Percentiles rank a stretch among this genome's conserved stretches.
These are phyloP conservation scores for Caenorhabditis virilis DNA, from an alignment of 2,888 invertebrate genomes.

Conservation along the genomic window DNA sequence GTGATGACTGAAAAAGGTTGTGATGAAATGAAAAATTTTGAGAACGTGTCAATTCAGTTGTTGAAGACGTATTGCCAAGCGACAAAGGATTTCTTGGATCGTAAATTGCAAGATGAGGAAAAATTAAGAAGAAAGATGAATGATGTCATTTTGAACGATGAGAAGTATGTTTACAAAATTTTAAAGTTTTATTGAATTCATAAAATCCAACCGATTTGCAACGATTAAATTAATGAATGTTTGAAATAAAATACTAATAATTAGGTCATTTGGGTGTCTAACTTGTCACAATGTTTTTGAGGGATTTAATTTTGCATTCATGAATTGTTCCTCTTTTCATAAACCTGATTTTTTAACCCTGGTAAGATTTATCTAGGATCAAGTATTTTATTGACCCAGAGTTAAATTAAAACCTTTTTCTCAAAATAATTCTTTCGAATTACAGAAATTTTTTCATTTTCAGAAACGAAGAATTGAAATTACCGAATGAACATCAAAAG, in stretches of 20 bases:
- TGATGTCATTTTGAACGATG: background rate
- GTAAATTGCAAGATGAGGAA: background rate
- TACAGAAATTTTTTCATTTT: background rate
- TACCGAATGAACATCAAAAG: slow-evolving; percentile 6
- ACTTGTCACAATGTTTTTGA: too few relatives aligned
- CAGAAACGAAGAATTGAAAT: slow-evolving; percentile 5
- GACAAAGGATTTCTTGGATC: background rate
- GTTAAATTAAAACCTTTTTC: too few relatives aligned
- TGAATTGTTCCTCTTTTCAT: too few relatives aligned
- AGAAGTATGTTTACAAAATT: background rate
- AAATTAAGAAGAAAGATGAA: background rate
- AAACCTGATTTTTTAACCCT: too few relatives aligned
- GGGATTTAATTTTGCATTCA: too few relatives aligned
- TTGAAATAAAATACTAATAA: background rate
- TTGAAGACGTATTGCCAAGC: background rate
- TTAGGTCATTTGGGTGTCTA: too few relatives aligned
- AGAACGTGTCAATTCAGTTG: background rate
- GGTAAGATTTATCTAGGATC: too few relatives aligned
- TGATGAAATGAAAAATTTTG: background rate
- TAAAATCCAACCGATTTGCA: background rate
- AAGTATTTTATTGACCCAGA: too few relatives aligned
- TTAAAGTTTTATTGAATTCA: background rate
- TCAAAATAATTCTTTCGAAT: too few relatives aligned
- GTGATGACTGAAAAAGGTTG: background rate
- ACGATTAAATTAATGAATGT: background rate